A percentile compares a stretch with the other conserved stretches of the same genome.
Conservation (phyloP, 2,113 vertebrate genomes). For the Lepus timidus region DNA sequence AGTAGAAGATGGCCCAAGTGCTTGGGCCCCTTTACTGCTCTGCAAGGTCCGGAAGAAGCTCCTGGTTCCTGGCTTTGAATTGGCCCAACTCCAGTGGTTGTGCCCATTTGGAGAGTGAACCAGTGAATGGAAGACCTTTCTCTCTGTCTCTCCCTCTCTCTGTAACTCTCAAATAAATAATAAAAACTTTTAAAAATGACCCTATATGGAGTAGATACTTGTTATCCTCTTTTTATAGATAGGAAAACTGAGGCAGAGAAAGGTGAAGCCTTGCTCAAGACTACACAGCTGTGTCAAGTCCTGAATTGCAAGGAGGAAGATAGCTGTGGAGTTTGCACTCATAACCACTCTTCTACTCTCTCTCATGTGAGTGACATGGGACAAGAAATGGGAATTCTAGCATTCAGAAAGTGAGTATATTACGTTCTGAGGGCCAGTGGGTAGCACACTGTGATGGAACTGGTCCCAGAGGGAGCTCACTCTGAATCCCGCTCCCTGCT, state of each 20-base stretch:
- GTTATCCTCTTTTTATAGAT: background rate
- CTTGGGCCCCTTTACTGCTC: too few species aligned
- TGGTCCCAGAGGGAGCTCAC: background rate
- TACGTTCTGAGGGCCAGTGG: rapidly evolving
- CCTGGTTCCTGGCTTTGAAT: too few species aligned
- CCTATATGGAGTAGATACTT: background rate
- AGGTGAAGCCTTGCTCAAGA: background rate
- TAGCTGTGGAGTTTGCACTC: background rate
- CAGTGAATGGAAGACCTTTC: too few species aligned
- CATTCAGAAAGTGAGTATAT: background rate
- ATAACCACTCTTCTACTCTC: background rate
- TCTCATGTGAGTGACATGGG: background rate
- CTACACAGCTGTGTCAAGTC: background rate
- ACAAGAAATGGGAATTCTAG: rapidly evolving
- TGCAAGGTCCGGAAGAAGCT: too few species aligned
- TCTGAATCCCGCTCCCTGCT: background rate
- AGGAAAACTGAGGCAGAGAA: background rate
- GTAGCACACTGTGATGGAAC: rapidly evolving
- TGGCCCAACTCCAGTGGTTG: too few species aligned
- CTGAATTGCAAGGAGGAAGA: background rate
- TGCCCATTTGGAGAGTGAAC: too few species aligned
- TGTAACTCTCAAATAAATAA: too few species aligned
- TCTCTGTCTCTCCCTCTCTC: too few species aligned
- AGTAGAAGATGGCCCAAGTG: too few species aligned
- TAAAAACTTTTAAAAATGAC: too few species aligned